Conservation (phyloP, 2,888 invertebrate species). For the Dolichopus griseipennis region DNA sequence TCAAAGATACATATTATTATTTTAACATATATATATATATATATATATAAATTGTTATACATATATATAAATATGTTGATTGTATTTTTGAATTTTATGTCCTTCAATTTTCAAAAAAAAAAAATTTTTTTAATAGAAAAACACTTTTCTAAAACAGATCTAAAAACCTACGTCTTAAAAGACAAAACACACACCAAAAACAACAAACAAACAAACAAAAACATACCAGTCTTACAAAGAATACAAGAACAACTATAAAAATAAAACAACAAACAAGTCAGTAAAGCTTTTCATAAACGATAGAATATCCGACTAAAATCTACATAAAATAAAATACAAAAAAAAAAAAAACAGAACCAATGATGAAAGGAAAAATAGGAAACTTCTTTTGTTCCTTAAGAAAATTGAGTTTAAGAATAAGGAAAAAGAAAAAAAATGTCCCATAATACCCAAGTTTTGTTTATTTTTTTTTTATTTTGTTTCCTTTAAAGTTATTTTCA, state of each 20-base stretch:
- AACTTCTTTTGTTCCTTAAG: not conserved
- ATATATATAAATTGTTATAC: not conserved
- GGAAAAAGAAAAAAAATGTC: not conserved
- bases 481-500: no score
- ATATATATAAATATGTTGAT: no score
- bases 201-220: not conserved
- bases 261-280: not conserved
- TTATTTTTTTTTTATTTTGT: no score
- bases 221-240: not conserved
- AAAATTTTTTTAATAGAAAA: not conserved
- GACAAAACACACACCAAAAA: not conserved
- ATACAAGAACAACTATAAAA: not conserved
- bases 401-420: not conserved
- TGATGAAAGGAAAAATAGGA: not conserved
- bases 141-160: constrained; percentile 1
- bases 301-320: not conserved
- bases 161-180: not conserved
- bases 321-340: not conserved
- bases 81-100: no score
- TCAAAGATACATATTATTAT: not conserved
- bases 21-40: no score
- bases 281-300: not conserved
- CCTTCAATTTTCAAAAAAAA: no score
- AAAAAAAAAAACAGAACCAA: not conserved
- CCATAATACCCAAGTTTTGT: not conserved